Percentiles rank a stretch among this genome's conserved stretches.
phyloP scores from a whole-genome alignment of 2,888 invertebrate species.

The Andrena camellia region DNA sequence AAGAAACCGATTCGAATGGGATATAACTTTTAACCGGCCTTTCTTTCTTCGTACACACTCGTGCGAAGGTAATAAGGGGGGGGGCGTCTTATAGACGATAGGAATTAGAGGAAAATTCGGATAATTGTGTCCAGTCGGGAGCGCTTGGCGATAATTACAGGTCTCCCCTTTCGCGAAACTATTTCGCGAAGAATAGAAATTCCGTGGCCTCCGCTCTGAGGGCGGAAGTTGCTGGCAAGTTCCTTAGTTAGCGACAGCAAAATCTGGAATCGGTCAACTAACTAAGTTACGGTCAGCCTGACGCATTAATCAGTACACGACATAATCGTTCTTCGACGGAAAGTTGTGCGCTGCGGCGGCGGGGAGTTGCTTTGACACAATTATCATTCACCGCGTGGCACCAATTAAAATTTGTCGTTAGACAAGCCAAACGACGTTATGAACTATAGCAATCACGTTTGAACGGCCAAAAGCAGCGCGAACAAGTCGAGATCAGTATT shows the following conservation, averaged over 20 bases:
- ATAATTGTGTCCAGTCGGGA: conserved; percentile 3
- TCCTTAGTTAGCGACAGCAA: conserved; percentile 23
- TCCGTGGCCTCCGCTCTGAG: conserved; percentile 23
- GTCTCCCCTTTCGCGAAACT: conserved; percentile 26
- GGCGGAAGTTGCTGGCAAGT: conserved; percentile 13
- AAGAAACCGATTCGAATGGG: no score
- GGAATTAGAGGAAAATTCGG: neutral
- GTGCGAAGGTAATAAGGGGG: neutral
- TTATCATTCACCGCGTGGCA: conserved; percentile 26
- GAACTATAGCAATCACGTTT: neutral
- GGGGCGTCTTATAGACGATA: neutral
- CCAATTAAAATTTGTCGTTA: conserved; percentile 38
- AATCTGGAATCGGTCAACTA: conserved; percentile 51
- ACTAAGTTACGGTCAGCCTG: conserved; percentile 40
- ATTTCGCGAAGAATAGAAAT: conserved; percentile 49
- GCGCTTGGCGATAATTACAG: conserved; percentile 38
- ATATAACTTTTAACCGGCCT: neutral
- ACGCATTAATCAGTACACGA: conserved; percentile 46
- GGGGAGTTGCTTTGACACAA: conserved; percentile 8
- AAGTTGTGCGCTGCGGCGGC: conserved; percentile 34
- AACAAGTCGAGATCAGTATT: neutral
- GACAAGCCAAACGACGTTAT: neutral
- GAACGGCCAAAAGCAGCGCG: no score
- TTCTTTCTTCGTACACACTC: neutral
- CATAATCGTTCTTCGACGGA: conserved; percentile 30